A percentile compares a stretch with the other conserved stretches of the same genome.
Evolutionary conservation across 2,888 invertebrate genomes (phyloP).

Genomic region (Clistopyga incitator): DNA sequence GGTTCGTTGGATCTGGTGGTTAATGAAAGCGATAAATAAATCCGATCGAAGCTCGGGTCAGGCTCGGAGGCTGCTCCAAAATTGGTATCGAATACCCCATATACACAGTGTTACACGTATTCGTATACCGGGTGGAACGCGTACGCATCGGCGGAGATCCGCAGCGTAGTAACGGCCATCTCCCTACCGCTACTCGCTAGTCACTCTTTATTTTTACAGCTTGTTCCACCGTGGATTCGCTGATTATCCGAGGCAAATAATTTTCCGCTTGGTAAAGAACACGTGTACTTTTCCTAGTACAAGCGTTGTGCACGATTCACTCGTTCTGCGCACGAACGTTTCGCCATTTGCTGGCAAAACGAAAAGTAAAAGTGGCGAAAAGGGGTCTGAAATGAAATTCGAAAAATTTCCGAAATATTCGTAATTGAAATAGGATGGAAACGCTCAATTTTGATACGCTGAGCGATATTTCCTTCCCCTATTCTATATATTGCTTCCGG

Average conservation of each 20-base stretch:
- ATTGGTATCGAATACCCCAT: too few relatives aligned
- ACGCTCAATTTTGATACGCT: not conserved
- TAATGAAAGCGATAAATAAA: too few relatives aligned
- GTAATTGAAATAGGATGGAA: not conserved
- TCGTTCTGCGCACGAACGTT: not conserved
- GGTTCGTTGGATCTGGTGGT: too few relatives aligned
- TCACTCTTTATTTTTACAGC: conserved; percentile 13
- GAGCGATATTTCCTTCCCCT: not conserved
- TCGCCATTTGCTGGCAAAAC: not conserved
- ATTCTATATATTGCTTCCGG: conserved; percentile 6
- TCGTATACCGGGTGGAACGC: conserved; percentile 25
- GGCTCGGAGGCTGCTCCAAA: too few relatives aligned
- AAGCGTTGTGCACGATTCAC: not conserved
- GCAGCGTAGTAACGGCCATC: conserved; percentile 48
- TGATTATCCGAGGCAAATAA: conserved; percentile 39
- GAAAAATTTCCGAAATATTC: too few relatives aligned
- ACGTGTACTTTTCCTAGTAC: conserved; percentile 7
- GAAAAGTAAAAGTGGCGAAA: not conserved
- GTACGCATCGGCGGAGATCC: conserved; percentile 21
- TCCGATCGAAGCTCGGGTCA: too few relatives aligned
- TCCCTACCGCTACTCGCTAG: conserved; percentile 30
- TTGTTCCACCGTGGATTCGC: conserved; percentile 30
- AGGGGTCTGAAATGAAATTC: too few relatives aligned
- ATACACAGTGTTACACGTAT: conserved; percentile 19
- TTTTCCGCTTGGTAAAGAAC: conserved; percentile 47